phyloP scores from a whole-genome alignment of 2,797 vertebrate genomes.

The Hipposideros larvatus region DNA sequence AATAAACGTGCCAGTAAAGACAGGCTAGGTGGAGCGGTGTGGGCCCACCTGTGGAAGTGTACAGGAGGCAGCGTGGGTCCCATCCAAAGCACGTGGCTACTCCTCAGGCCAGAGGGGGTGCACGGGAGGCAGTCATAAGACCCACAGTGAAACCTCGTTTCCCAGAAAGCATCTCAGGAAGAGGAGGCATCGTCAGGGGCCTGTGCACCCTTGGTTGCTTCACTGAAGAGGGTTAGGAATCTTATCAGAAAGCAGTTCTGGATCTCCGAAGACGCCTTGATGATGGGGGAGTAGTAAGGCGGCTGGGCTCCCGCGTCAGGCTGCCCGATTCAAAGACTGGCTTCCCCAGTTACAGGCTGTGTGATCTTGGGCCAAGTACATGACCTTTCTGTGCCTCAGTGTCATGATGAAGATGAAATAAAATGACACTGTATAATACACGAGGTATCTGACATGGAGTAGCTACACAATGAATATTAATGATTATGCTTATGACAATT shows the following conservation, averaged over 20 bases:
- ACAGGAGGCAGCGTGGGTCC: background rate
- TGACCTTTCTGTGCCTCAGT: background rate
- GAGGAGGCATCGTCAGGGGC: background rate
- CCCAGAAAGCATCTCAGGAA: background rate
- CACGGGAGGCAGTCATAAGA: background rate
- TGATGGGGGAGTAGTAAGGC: background rate
- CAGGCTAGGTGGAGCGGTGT: background rate
- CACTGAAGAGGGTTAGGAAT: background rate
- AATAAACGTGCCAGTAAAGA: background rate
- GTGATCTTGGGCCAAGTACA: background rate
- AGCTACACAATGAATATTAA: background rate
- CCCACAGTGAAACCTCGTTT: background rate
- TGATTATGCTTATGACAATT: background rate
- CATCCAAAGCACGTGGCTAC: background rate
- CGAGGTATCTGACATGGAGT: background rate
- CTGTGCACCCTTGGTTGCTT: background rate
- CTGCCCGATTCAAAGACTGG: background rate
- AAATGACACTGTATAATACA: background rate
- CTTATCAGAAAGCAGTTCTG: constrained; percentile 19
- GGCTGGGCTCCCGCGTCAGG: background rate
- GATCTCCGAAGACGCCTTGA: background rate
- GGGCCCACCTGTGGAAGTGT: background rate
- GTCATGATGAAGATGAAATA: background rate
- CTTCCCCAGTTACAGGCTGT: background rate
- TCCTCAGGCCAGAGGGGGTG: background rate